Evolutionary conservation across 2,888 invertebrate genomes (phyloP).

Genomic region (Ceraclea dissimilis): DNA sequence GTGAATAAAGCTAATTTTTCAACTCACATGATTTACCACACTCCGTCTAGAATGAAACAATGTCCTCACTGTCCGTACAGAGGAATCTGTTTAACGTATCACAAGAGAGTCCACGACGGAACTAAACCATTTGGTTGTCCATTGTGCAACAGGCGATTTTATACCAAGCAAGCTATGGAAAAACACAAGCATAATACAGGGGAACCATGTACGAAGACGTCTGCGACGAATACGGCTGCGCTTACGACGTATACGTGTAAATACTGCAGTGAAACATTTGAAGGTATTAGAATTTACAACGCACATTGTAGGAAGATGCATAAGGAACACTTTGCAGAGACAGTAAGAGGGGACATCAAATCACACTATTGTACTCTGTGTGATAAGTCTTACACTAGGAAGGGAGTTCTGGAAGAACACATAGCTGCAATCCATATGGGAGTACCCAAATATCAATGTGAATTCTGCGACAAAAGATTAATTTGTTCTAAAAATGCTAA

Average conservation of each 20-base stretch:
- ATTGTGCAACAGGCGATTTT: too few relatives aligned
- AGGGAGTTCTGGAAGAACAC: neutral
- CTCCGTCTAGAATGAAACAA: neutral
- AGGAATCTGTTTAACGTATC: neutral
- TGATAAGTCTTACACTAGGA: neutral
- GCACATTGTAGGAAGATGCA: too few relatives aligned
- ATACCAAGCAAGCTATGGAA: too few relatives aligned
- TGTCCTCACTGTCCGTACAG: neutral
- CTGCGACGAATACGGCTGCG: too few relatives aligned
- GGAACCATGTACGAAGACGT: too few relatives aligned
- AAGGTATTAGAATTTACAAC: too few relatives aligned
- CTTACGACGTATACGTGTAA: too few relatives aligned
- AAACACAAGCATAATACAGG: too few relatives aligned
- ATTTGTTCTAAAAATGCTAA: neutral
- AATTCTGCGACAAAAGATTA: neutral
- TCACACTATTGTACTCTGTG: neutral
- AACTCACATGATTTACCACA: neutral
- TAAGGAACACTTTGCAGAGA: too few relatives aligned
- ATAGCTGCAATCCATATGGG: neutral
- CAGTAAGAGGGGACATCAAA: neutral
- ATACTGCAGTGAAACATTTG: too few relatives aligned
- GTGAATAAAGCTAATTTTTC: neutral
- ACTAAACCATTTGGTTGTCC: too few relatives aligned
- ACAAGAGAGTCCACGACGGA: too few relatives aligned
- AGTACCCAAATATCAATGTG: neutral